Percentiles rank a stretch among this genome's conserved stretches.
Evolutionary conservation across 2,888 invertebrate genomes (phyloP).

Genomic region (Drosophila multiciliata): DNA sequence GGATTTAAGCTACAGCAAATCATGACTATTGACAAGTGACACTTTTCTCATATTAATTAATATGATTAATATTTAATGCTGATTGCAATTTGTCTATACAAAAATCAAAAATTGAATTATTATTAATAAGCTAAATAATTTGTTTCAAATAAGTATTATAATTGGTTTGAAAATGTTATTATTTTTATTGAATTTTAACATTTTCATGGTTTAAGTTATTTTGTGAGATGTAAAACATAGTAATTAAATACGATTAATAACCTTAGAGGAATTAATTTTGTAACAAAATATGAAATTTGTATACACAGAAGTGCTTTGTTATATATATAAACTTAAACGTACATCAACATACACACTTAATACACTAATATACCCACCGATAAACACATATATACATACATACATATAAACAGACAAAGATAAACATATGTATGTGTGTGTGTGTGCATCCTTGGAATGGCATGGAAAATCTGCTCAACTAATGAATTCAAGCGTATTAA

Average conservation of each 20-base stretch:
- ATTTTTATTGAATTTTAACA: neutral
- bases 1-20: neutral
- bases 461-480: conserved; percentile 81
- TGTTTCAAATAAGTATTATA: neutral
- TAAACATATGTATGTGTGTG: conserved; percentile 13
- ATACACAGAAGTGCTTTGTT: conserved; percentile 18
- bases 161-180: neutral
- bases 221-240: neutral
- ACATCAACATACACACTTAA: neutral
- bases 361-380: conserved; percentile 3
- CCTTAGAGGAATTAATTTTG: neutral
- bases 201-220: neutral
- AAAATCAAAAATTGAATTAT: neutral
- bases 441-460: conserved; percentile 59
- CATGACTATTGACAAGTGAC: too few species aligned
- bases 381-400: conserved; percentile 1
- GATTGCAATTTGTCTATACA: neutral
- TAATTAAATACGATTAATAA: neutral
- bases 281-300: neutral
- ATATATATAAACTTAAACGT: neutral
- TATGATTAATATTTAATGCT: neutral
- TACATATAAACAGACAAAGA: conserved; percentile 10
- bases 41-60: neutral
- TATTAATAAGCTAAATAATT: neutral
- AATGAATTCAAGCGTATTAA: conserved; percentile 82